These are phyloP conservation scores for Hylyphantes graminicola DNA, from an alignment of 1,140 invertebrate genomes.

Conservation along the genomic window DNA sequence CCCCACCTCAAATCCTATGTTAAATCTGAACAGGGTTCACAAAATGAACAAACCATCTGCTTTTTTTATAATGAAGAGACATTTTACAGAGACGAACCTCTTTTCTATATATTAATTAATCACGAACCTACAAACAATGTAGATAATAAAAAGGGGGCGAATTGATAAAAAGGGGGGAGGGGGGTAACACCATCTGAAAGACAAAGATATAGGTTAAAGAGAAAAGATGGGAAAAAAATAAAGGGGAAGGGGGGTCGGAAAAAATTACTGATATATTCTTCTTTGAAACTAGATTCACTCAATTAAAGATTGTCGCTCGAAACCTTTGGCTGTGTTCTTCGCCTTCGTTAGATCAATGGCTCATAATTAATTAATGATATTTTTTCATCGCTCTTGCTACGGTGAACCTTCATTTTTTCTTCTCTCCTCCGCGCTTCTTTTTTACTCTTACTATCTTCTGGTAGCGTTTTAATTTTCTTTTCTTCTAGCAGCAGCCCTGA, in stretches of 20 bases:
- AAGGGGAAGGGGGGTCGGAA: not conserved
- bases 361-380: constrained; percentile 62
- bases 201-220: constrained; percentile 19
- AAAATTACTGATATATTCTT: constrained; percentile 40
- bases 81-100: constrained; percentile 15
- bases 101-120: constrained; percentile 58
- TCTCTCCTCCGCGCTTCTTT: not conserved
- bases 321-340: constrained; percentile 26
- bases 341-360: constrained; percentile 55
- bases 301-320: constrained; percentile 57
- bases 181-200: not conserved
- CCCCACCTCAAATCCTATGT: not conserved
- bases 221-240: not conserved
- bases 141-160: constrained; percentile 27
- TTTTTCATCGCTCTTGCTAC: constrained; percentile 43
- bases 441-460: not conserved
- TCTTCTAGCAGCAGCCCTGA: constrained; percentile 31
- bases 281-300: constrained; percentile 57
- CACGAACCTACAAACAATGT: constrained; percentile 47
- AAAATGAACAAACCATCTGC: constrained; percentile 49
- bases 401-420: constrained; percentile 6
- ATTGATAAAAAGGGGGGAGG: not conserved
- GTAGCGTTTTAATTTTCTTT: constrained; percentile 51
- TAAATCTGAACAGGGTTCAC: constrained; percentile 19
- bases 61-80: constrained; percentile 14